Evolutionary conservation across 2,113 vertebrate genomes (phyloP).

Genomic region (Eurystomus gularis): DNA sequence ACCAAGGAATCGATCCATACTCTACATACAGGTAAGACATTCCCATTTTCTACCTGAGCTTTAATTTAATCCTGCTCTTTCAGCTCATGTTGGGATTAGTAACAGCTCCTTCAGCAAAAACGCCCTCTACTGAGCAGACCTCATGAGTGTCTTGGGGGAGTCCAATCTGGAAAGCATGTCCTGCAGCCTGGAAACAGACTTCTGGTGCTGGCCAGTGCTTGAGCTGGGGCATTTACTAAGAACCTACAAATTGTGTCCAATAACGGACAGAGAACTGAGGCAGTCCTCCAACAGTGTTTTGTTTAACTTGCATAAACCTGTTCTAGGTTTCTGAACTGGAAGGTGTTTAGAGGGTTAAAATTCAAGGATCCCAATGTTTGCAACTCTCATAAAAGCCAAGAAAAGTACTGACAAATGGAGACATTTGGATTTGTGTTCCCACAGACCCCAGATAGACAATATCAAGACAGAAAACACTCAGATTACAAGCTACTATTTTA

Average conservation of each 20-base stretch:
- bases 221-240: not conserved
- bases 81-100: not conserved
- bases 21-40: not conserved
- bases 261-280: not conserved
- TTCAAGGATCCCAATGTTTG: not conserved
- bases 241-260: not conserved
- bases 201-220: not conserved
- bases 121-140: not conserved
- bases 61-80: not conserved
- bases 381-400: not conserved
- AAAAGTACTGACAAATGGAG: not conserved
- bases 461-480: not conserved
- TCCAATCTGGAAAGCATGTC: not conserved
- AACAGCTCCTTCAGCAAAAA: not conserved
- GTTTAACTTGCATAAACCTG: not conserved
- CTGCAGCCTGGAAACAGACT: not conserved
- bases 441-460: not conserved
- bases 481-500: not conserved
- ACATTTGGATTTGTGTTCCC: not conserved
- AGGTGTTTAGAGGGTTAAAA: not conserved
- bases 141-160: not conserved
- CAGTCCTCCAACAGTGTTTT: not conserved
- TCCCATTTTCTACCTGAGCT: not conserved
- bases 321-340: not conserved
- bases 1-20: not conserved